Evolutionary conservation across 2,888 invertebrate species (phyloP).

Genomic region (Folsomia manolachei): DNA sequence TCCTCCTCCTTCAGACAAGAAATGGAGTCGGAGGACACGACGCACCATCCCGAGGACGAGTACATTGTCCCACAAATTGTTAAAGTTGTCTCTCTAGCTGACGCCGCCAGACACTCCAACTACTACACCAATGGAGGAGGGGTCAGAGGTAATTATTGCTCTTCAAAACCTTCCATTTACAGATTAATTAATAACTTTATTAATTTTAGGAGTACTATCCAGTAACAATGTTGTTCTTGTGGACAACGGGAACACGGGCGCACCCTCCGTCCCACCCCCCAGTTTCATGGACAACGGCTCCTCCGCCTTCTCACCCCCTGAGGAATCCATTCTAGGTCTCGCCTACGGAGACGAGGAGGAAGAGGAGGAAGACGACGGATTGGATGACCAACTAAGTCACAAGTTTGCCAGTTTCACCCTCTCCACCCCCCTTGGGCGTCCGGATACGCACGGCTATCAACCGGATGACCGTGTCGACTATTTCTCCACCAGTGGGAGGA

Average conservation of each 20-base stretch:
- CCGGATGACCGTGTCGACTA: slow-evolving; percentile 19
- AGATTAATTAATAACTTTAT: not conserved
- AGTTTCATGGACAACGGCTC: slow-evolving; percentile 9
- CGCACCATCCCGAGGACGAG: slow-evolving; percentile 29
- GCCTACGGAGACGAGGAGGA: not conserved
- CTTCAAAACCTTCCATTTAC: no score
- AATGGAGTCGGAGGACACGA: slow-evolving; percentile 7
- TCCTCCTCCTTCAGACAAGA: no score
- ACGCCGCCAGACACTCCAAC: slow-evolving; percentile 11
- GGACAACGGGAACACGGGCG: not conserved
- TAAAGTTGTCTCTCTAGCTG: slow-evolving; percentile 32
- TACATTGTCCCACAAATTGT: slow-evolving; percentile 35
- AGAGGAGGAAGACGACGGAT: slow-evolving; percentile 24
- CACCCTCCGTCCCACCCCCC: not conserved
- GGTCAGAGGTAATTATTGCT: no score
- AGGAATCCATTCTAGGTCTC: slow-evolving; percentile 20
- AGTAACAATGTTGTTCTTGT: slow-evolving; percentile 31
- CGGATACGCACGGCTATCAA: not conserved
- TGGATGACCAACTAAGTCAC: not conserved
- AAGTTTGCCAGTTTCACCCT: not conserved
- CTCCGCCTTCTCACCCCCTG: slow-evolving; percentile 1
- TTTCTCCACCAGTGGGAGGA: no score
- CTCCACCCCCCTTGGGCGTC: not conserved
- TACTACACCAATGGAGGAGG: slow-evolving; percentile 8
- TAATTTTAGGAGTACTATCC: not conserved